These are phyloP conservation scores for Bombus pyrosoma DNA, from an alignment of 1,140 invertebrate genomes.

Conservation along the genomic window DNA sequence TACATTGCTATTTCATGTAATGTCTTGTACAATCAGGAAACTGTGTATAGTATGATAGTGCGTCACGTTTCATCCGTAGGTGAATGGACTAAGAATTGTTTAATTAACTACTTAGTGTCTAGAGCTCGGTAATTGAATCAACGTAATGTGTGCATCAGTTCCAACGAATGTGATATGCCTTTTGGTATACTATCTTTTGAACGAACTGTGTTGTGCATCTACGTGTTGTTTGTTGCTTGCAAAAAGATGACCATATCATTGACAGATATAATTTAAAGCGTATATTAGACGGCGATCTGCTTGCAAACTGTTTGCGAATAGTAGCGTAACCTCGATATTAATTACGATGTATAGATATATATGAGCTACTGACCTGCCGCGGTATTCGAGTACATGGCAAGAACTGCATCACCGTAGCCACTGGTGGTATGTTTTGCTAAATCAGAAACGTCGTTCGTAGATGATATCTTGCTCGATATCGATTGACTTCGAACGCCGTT, in stretches of 20 bases:
- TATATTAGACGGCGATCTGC: too few relatives aligned
- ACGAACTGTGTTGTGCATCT: too few relatives aligned
- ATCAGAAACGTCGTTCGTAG: constrained; percentile 58
- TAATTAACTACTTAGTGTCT: not conserved
- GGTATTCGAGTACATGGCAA: constrained; percentile 75
- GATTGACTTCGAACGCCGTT: constrained; percentile 57
- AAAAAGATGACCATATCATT: too few relatives aligned
- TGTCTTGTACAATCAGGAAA: too few relatives aligned
- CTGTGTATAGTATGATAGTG: too few relatives aligned
- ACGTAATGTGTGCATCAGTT: too few relatives aligned
- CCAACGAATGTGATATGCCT: too few relatives aligned
- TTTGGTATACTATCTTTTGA: too few relatives aligned
- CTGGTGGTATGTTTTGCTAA: constrained; percentile 59
- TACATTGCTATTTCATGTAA: not conserved
- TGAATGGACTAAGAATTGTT: not conserved
- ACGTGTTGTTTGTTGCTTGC: too few relatives aligned
- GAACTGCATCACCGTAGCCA: constrained; percentile 72
- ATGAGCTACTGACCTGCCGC: constrained; percentile 57
- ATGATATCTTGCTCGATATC: constrained; percentile 59
- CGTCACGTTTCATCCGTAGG: not conserved
- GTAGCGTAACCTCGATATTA: not conserved
- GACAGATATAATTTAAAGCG: too few relatives aligned
- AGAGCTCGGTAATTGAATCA: not conserved
- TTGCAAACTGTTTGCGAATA: not conserved
- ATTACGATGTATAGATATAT: not conserved